A percentile compares a stretch with the other conserved stretches of the same genome.
phyloP scores from a whole-genome alignment of 2,888 invertebrate species.

The Tachina fera region DNA sequence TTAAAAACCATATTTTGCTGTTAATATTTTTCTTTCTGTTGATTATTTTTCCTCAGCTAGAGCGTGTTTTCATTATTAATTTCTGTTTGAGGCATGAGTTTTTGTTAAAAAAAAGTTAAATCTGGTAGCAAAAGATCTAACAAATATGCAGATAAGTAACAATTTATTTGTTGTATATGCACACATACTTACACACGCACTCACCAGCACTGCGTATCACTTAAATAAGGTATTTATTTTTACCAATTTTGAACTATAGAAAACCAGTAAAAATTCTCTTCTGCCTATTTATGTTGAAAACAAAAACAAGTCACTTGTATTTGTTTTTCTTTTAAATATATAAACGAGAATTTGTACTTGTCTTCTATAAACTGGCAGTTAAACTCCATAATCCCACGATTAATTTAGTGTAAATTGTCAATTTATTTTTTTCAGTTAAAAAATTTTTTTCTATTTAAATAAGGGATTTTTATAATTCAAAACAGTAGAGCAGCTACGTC shows the following conservation, averaged over 20 bases:
- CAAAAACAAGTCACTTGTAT: no score
- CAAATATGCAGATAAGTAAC: conserved; percentile 38
- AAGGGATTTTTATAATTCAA: no score
- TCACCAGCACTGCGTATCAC: neutral
- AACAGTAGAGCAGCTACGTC: no score
- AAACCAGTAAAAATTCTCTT: no score
- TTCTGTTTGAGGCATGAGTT: conserved; percentile 39
- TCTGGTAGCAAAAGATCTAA: conserved; percentile 6
- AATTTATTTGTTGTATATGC: conserved; percentile 39
- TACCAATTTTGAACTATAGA: neutral
- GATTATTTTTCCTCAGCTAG: neutral
- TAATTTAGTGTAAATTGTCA: no score
- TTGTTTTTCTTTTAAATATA: no score
- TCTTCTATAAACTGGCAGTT: neutral
- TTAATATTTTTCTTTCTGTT: neutral
- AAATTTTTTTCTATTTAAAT: no score
- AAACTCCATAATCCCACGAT: neutral
- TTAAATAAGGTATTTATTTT: neutral
- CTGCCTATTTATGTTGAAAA: no score
- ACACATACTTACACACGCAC: neutral
- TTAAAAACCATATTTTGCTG: conserved; percentile 27
- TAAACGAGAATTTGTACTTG: no score
- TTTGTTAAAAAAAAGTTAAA: conserved; percentile 33
- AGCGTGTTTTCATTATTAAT: conserved; percentile 24
- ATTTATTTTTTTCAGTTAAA: no score